A percentile compares a stretch with the other conserved stretches of the same genome.
These are phyloP conservation scores for Clarias pachynema DNA, from an alignment of 2,797 vertebrate genomes.

Conservation along the genomic window DNA sequence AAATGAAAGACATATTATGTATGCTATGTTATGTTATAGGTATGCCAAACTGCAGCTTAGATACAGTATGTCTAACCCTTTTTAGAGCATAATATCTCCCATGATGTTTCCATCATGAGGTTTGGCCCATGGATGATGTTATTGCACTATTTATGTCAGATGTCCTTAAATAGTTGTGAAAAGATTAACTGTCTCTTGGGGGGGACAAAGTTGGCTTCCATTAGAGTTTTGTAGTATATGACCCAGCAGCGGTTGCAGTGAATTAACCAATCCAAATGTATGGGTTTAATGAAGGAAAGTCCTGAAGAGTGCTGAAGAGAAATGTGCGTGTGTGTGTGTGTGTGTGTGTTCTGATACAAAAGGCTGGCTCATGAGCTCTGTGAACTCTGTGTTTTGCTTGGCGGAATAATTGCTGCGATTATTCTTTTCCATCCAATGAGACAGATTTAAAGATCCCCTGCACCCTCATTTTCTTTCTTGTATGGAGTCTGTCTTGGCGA, in stretches of 20 bases:
- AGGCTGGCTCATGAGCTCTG: conserved; percentile 56
- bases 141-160: conserved; percentile 49
- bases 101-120: conserved; percentile 26
- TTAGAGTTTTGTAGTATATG: conserved; percentile 51
- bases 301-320: conserved; percentile 7
- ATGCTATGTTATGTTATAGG: background rate
- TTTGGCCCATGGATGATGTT: conserved; percentile 21
- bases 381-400: conserved; percentile 55
- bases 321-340: conserved; percentile 17
- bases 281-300: conserved; percentile 43
- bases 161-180: conserved; percentile 53
- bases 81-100: conserved; percentile 16
- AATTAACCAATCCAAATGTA: conserved; percentile 54
- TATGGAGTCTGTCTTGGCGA: conserved; percentile 27
- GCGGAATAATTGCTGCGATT: conserved; percentile 59
- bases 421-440: conserved; percentile 69
- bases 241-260: conserved; percentile 52
- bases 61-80: conserved; percentile 5
- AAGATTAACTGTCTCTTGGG: conserved; percentile 54
- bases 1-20: background rate
- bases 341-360: conserved; percentile 39
- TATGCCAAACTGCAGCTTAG: conserved; percentile 17
- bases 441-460: conserved; percentile 62
- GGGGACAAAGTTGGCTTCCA: conserved; percentile 51
- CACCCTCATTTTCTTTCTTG: conserved; percentile 62